Conservation (phyloP, 2,113 vertebrate genomes). For the Macquaria australasica region DNA sequence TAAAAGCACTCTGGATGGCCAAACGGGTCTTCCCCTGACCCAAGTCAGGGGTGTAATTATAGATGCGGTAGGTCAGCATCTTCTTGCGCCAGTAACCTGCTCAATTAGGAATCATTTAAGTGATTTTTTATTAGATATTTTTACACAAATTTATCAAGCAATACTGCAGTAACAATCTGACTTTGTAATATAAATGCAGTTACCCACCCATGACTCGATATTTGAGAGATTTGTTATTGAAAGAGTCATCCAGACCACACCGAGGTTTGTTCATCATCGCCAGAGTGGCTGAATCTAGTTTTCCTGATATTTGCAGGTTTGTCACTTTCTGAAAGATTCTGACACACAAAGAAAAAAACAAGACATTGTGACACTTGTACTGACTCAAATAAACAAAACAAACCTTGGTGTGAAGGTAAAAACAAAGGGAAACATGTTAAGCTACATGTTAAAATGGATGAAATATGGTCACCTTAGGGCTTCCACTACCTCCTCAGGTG, state of each 20-base stretch:
- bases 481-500: slow-evolving; percentile 77
- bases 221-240: slow-evolving; percentile 82
- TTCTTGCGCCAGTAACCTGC: slow-evolving; percentile 89
- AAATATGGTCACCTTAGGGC: slow-evolving; percentile 81
- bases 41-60: slow-evolving; percentile 84
- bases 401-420: accelerated
- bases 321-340: slow-evolving; percentile 85
- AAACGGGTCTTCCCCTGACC: slow-evolving; percentile 70
- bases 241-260: slow-evolving; percentile 88
- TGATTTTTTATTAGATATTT: not conserved
- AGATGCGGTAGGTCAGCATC: slow-evolving; percentile 87
- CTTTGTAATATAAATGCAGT: not conserved
- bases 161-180: not conserved
- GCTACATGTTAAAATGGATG: not conserved
- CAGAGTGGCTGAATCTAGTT: slow-evolving; percentile 81
- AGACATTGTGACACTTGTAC: not conserved
- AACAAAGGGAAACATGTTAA: not conserved
- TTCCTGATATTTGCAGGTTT: slow-evolving; percentile 81
- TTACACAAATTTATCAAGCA: not conserved
- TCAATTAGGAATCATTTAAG: not conserved
- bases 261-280: slow-evolving; percentile 86
- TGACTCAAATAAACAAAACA: not conserved
- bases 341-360: not conserved
- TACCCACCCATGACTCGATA: slow-evolving; percentile 86
- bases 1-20: slow-evolving; percentile 85